Conservation (phyloP, 1,140 invertebrate species). For the Lepidurus couesii region DNA sequence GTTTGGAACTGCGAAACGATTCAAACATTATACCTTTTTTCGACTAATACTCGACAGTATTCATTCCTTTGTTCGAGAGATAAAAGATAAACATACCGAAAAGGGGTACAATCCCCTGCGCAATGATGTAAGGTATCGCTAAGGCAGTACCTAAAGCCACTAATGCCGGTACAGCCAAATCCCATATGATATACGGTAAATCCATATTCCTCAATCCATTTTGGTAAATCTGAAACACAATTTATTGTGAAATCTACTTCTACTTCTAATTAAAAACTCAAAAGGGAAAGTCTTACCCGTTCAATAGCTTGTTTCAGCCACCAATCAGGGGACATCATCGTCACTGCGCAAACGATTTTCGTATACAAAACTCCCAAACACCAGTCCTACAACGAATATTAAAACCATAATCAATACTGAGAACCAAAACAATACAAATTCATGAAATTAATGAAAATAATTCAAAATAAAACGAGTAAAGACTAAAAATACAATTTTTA, state of each 20-base stretch:
- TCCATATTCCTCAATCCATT: constrained; percentile 92
- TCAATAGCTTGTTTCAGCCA: constrained; percentile 83
- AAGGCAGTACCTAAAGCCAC: constrained; percentile 78
- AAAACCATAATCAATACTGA: not conserved
- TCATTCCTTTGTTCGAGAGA: not conserved
- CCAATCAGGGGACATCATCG: constrained; percentile 95
- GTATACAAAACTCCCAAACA: constrained; percentile 93
- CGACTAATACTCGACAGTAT: not conserved
- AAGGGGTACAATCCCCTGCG: constrained; percentile 73
- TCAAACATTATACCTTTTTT: constrained; percentile 25
- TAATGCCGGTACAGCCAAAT: constrained; percentile 83
- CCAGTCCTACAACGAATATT: constrained; percentile 67
- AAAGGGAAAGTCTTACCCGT: constrained; percentile 57
- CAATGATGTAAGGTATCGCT: constrained; percentile 81
- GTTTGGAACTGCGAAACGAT: constrained; percentile 53
- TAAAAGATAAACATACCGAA: constrained; percentile 48
- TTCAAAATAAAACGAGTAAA: too few species aligned
- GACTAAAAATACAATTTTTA: too few species aligned
- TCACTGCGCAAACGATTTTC: constrained; percentile 94
- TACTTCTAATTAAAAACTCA: constrained; percentile 20
- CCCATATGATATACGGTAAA: constrained; percentile 73
- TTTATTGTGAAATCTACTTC: not conserved
- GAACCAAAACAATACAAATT: too few species aligned
- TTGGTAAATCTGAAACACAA: constrained; percentile 44
- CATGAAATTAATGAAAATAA: too few species aligned